Percentiles rank a stretch among this genome's conserved stretches.
phyloP scores from a whole-genome alignment of 2,113 vertebrate species.

The Dipodomys spectabilis region DNA sequence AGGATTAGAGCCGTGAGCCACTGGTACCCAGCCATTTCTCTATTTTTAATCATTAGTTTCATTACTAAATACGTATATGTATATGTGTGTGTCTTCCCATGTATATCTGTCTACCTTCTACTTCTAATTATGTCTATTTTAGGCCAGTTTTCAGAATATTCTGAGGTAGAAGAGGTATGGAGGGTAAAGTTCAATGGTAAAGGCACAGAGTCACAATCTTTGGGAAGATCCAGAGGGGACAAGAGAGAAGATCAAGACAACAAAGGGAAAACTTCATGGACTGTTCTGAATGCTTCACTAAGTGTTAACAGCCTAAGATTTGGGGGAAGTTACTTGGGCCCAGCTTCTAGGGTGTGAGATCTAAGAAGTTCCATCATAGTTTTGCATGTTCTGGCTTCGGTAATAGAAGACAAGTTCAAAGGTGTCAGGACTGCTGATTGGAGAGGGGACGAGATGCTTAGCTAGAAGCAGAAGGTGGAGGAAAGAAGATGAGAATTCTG shows the following conservation, averaged over 20 bases:
- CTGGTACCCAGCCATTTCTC: no score
- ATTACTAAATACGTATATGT: neutral
- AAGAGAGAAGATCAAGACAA: neutral
- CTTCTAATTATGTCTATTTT: neutral
- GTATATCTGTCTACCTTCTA: neutral
- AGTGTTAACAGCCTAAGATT: neutral
- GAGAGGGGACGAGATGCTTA: neutral
- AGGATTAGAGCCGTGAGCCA: no score
- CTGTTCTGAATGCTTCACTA: neutral
- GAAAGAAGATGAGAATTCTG: neutral
- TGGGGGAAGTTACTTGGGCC: neutral
- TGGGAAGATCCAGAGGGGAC: neutral
- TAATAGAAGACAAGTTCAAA: neutral
- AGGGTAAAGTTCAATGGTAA: neutral
- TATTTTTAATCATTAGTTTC: neutral
- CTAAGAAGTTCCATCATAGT: neutral
- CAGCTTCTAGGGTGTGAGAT: neutral
- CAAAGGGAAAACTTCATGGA: neutral
- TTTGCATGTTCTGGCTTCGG: neutral
- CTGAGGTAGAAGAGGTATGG: neutral
- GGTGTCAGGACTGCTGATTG: neutral
- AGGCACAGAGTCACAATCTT: neutral
- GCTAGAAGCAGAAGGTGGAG: neutral
- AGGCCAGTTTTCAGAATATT: neutral
- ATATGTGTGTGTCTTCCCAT: neutral